Evolutionary conservation across 2,113 vertebrate genomes (phyloP).

Genomic region (Lepisosteus oculatus): DNA sequence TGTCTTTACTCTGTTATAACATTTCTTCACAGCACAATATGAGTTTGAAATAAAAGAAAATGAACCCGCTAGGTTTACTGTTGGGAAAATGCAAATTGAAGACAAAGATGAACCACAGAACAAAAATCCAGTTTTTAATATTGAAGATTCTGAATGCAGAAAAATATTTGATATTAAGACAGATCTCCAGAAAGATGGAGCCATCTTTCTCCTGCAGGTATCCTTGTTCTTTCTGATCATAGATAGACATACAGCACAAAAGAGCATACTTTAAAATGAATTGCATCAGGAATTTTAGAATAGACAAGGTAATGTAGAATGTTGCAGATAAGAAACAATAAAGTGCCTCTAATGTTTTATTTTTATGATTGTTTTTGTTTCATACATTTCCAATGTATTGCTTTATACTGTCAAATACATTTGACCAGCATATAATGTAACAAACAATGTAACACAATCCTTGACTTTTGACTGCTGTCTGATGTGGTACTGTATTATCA

Average conservation of each 20-base stretch:
- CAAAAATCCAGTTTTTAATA: constrained; percentile 75
- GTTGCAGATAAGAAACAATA: no score
- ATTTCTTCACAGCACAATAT: constrained; percentile 61
- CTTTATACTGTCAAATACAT: no score
- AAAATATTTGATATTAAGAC: constrained; percentile 66
- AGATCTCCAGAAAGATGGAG: constrained; percentile 70
- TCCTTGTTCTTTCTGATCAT: not conserved
- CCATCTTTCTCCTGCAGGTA: constrained; percentile 82
- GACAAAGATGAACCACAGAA: constrained; percentile 85
- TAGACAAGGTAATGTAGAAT: no score
- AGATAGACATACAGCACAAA: not conserved
- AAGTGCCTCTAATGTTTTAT: no score
- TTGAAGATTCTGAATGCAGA: constrained; percentile 47
- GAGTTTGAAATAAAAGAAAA: constrained; percentile 75
- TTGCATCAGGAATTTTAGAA: no score
- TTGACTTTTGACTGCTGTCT: no score
- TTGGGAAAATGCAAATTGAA: constrained; percentile 71
- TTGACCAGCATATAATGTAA: no score
- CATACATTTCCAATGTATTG: no score
- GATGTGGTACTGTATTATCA: no score
- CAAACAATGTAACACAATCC: no score
- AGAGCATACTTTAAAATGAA: no score
- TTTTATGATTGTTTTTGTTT: no score
- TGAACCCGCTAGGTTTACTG: constrained; percentile 56
- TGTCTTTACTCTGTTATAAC: not conserved